Conservation (phyloP, 2,113 vertebrate genomes). For the cattle (Bos taurus) region ARS-UCD2.0 NC_037342.1:15849001-15849500, state of each 20-base stretch:
- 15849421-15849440: background rate
- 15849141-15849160: background rate
- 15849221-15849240: background rate
- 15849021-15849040: background rate
- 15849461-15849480: background rate
- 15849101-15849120: background rate
- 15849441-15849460: background rate
- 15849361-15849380: background rate
- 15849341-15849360: background rate
- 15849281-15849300: background rate
- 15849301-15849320: background rate
- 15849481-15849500: background rate
- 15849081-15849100: background rate
- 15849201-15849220: background rate
- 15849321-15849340: background rate
- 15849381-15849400: background rate
- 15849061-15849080: background rate
- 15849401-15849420: background rate
- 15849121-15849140: background rate
- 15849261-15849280: background rate
- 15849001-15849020: background rate
- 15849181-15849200: background rate
- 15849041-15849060: background rate
- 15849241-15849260: background rate
- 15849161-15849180: background rate